Percentiles rank a stretch among this genome's conserved stretches.
These are phyloP conservation scores for Leuciscus idus DNA, from an alignment of 2,113 vertebrate genomes.

Conservation along the genomic window DNA sequence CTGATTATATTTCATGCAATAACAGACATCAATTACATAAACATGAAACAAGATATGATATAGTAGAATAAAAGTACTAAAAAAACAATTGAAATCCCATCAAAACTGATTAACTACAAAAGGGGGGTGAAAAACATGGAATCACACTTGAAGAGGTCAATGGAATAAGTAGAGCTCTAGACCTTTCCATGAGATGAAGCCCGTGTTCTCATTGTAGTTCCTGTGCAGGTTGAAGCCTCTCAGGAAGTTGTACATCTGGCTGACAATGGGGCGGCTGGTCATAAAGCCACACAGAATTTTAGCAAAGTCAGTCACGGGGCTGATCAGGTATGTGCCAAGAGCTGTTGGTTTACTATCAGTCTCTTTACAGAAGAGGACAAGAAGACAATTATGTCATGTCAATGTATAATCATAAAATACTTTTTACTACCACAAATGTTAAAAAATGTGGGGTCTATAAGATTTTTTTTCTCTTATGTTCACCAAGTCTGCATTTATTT, in stretches of 20 bases:
- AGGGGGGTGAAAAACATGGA: neutral
- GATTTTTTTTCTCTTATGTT: no score
- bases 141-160: neutral
- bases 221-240: conserved; percentile 79
- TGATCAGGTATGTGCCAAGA: conserved; percentile 60
- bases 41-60: neutral
- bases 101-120: neutral
- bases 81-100: no score
- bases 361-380: conserved; percentile 45
- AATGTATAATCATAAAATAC: neutral
- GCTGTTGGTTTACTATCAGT: conserved; percentile 39
- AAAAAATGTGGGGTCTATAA: neutral
- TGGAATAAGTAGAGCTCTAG: neutral
- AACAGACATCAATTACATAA: neutral
- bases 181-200: conserved; percentile 82
- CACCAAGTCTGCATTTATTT: conserved; percentile 1
- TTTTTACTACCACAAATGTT: neutral
- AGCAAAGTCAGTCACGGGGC: conserved; percentile 57
- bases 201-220: conserved; percentile 76
- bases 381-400: neutral
- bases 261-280: conserved; percentile 76
- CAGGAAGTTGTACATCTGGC: conserved; percentile 82
- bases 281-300: conserved; percentile 74
- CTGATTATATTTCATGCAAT: neutral
- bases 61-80: neutral